Percentiles rank a stretch among this genome's conserved stretches.
phyloP scores from a whole-genome alignment of 2,113 vertebrate species.

The Bostrychus sinensis region DNA sequence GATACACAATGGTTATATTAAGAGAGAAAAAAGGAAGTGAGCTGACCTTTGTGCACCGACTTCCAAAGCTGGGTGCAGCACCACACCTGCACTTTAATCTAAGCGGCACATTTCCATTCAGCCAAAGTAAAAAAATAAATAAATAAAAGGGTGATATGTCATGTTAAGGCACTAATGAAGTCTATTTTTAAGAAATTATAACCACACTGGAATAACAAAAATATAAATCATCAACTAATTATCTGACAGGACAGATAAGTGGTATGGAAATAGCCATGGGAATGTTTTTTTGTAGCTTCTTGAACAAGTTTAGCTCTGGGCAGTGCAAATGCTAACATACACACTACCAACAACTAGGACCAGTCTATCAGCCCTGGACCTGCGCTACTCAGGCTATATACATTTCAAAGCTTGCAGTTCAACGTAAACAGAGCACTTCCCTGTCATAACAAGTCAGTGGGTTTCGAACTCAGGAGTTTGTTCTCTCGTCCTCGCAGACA shows the following conservation, averaged over 20 bases:
- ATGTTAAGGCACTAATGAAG: neutral
- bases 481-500: slow-evolving; percentile 60
- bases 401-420: slow-evolving; percentile 74
- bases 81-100: slow-evolving; percentile 35
- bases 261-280: neutral
- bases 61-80: slow-evolving; percentile 1
- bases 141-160: neutral
- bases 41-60: slow-evolving; percentile 30
- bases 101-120: slow-evolving; percentile 11
- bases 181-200: neutral
- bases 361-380: slow-evolving; percentile 62
- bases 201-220: neutral
- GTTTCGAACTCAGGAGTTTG: slow-evolving; percentile 61
- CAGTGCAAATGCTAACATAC: slow-evolving; percentile 27
- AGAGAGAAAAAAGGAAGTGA: neutral
- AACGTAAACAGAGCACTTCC: slow-evolving; percentile 78
- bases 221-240: neutral
- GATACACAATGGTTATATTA: neutral
- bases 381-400: slow-evolving; percentile 37
- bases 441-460: slow-evolving; percentile 72
- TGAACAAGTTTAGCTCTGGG: neutral
- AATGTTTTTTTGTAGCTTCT: neutral
- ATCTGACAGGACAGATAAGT: neutral
- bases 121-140: no score
- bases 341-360: slow-evolving; percentile 32